Evolutionary conservation across 1,140 invertebrate genomes (phyloP).

Genomic region (Potamilus streckersoni): DNA sequence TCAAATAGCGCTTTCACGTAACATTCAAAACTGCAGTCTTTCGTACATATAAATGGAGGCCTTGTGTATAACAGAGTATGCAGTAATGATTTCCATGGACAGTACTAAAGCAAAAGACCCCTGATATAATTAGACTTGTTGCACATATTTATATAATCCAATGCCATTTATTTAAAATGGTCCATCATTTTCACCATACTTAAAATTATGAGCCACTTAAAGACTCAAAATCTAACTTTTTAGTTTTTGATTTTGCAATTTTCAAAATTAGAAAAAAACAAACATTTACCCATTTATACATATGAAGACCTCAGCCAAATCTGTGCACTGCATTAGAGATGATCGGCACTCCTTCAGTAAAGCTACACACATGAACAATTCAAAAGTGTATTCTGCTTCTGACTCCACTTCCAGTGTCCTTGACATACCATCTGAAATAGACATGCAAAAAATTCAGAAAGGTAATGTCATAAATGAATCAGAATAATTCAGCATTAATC

Average conservation of each 20-base stretch:
- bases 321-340: conserved; percentile 53
- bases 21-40: not conserved
- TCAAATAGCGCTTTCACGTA: not conserved
- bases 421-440: conserved; percentile 51
- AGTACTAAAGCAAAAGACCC: too few species aligned
- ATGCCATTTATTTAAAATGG: too few species aligned
- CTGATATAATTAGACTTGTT: too few species aligned
- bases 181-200: too few species aligned
- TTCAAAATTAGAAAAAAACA: not conserved
- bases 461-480: too few species aligned
- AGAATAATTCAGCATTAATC: not conserved
- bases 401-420: conserved; percentile 38
- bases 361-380: conserved; percentile 64
- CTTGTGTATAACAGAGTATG: too few species aligned
- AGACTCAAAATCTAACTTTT: too few species aligned
- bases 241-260: too few species aligned
- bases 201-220: too few species aligned
- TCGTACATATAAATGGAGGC: too few species aligned
- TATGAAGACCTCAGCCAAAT: conserved; percentile 53
- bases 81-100: too few species aligned
- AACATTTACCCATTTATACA: conserved; percentile 52
- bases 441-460: not conserved
- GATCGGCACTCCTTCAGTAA: conserved; percentile 53
- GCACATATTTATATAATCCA: too few species aligned
- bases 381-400: conserved; percentile 61